phyloP scores from a whole-genome alignment of 64 coral and sea anemone genomes.

The Orbicella faveolata region DNA sequence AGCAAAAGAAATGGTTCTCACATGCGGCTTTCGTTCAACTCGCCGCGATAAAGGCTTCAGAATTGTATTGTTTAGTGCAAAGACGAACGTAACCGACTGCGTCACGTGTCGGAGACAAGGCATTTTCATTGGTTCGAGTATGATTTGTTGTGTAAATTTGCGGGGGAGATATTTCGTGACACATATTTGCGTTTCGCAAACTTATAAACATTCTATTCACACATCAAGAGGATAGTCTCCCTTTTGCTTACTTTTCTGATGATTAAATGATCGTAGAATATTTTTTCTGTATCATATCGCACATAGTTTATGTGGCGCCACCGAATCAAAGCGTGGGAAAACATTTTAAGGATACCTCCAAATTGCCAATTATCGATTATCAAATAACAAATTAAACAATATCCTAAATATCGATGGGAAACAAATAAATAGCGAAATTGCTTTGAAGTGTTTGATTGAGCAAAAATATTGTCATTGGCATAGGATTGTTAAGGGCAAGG shows the following conservation, averaged over 20 bases:
- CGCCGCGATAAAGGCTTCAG: not conserved
- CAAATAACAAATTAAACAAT: not conserved
- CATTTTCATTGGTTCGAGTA: not conserved
- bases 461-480: not conserved
- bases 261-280: not conserved
- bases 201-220: slow-evolving; percentile 1
- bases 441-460: slow-evolving; percentile 16
- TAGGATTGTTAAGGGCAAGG: not conserved
- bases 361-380: slow-evolving; percentile 24
- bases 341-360: not conserved
- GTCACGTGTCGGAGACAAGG: not conserved
- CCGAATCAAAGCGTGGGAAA: not conserved
- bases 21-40: not conserved
- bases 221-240: slow-evolving; percentile 4
- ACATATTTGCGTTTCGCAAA: slow-evolving; percentile 23
- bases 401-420: not conserved
- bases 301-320: not conserved
- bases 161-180: slow-evolving; percentile 1
- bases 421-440: slow-evolving; percentile 18
- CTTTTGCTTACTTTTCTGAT: not conserved
- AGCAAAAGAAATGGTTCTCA: not conserved
- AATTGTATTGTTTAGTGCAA: slow-evolving; percentile 10
- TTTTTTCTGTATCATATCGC: not conserved
- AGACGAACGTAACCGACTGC: slow-evolving; percentile 11
- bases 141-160: slow-evolving; percentile 34